Percentiles rank a stretch among this genome's conserved stretches.
phyloP scores from a whole-genome alignment of 2,113 vertebrate genomes.

The Tetrax tetrax region DNA sequence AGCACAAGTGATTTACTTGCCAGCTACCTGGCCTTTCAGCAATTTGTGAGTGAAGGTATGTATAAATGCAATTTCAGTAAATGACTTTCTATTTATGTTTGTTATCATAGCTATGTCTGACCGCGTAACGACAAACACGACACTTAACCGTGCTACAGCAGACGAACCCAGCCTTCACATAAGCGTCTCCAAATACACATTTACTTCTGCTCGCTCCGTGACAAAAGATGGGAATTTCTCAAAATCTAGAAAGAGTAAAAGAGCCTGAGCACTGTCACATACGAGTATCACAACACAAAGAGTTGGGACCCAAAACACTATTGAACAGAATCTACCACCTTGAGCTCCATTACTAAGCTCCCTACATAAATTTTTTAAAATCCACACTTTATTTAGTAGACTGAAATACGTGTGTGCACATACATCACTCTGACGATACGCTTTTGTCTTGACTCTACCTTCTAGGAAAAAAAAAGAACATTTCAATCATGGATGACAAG shows the following conservation, averaged over 20 bases:
- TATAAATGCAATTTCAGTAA: neutral
- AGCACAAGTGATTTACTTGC: neutral
- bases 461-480: neutral
- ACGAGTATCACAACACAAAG: neutral
- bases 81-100: neutral
- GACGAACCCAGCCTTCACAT: neutral
- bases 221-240: neutral
- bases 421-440: fast-evolving
- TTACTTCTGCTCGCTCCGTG: neutral
- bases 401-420: neutral
- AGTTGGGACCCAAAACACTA: neutral
- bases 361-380: neutral
- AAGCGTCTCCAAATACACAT: neutral
- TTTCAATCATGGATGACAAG: neutral
- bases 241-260: neutral
- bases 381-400: neutral
- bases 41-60: neutral
- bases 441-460: neutral
- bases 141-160: neutral
- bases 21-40: neutral
- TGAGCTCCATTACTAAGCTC: neutral
- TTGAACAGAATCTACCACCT: neutral
- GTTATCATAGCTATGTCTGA: neutral
- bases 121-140: neutral
- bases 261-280: neutral